A percentile compares a stretch with the other conserved stretches of the same genome.
Evolutionary conservation across 2,888 invertebrate genomes (phyloP).

Genomic region (Arctia plantaginis): DNA sequence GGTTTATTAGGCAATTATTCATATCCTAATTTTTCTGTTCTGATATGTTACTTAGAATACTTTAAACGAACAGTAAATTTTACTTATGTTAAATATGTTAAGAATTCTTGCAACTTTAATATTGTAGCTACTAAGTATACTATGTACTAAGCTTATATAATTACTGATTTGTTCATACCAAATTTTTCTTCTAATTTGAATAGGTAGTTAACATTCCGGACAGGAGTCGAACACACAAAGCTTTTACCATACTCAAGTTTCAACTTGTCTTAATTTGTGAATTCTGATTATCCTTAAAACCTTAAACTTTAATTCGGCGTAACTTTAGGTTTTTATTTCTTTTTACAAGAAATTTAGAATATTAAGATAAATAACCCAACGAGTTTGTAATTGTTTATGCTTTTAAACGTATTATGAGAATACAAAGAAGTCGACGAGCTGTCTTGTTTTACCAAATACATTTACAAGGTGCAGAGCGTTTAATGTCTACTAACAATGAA

Average conservation of each 20-base stretch:
- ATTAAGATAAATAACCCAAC: not conserved
- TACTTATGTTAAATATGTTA: not conserved
- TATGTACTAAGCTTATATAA: not conserved
- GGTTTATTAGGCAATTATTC: too few species aligned
- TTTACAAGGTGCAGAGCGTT: slow-evolving; percentile 31
- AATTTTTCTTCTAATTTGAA: not conserved
- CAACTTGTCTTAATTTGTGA: not conserved
- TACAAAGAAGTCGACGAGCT: slow-evolving; percentile 20
- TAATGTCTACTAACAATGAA: slow-evolving; percentile 57
- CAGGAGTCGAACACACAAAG: not conserved
- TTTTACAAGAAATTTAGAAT: not conserved
- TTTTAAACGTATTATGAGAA: slow-evolving; percentile 18
- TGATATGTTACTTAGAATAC: too few species aligned
- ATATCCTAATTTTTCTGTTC: too few species aligned
- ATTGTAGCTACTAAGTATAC: not conserved
- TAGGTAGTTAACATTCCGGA: not conserved
- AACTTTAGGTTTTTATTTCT: not conserved
- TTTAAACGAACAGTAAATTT: too few species aligned
- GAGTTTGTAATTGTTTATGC: not conserved
- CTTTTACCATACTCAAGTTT: not conserved
- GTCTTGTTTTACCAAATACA: slow-evolving; percentile 29
- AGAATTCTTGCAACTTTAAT: not conserved
- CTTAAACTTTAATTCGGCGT: not conserved
- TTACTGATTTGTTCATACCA: not conserved
- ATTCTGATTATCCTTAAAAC: not conserved